phyloP scores from a whole-genome alignment of 92 coral and sea anemone genomes.

The Palythoa heliodiscus region DNA sequence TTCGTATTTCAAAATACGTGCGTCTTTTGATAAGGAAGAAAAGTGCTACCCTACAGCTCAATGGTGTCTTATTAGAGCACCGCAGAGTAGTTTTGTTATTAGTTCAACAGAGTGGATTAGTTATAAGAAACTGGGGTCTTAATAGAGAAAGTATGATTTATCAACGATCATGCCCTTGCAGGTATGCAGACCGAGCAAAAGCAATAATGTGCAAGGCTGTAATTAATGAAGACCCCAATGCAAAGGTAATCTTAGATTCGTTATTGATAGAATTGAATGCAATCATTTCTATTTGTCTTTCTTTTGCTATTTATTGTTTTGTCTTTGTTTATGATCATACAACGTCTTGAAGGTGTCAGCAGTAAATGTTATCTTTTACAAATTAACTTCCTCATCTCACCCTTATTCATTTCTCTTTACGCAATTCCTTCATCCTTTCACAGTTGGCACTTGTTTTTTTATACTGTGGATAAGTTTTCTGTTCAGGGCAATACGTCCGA shows the following conservation, averaged over 20 bases:
- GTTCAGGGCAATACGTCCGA: too few relatives aligned
- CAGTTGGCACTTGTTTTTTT: too few relatives aligned
- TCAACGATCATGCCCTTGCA: slow-evolving; percentile 14
- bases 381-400: background rate
- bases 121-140: too few relatives aligned
- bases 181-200: slow-evolving; percentile 99
- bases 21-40: background rate
- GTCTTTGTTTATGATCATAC: background rate
- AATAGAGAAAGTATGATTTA: too few relatives aligned
- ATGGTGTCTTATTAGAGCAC: background rate
- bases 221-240: slow-evolving; percentile 96
- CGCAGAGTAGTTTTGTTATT: too few relatives aligned
- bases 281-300: background rate
- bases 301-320: background rate
- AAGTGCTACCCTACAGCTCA: background rate
- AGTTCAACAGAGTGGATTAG: too few relatives aligned
- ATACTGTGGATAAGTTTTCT: too few relatives aligned
- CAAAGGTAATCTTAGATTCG: slow-evolving; percentile 69
- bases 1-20: too few relatives aligned
- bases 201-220: slow-evolving; percentile 96
- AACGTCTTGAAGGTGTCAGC: too few relatives aligned
- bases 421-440: too few relatives aligned
- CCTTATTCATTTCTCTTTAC: too few relatives aligned
- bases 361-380: background rate
- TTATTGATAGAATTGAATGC: background rate